Percentiles rank a stretch among this genome's conserved stretches.
Evolutionary conservation across 2,113 vertebrate species (phyloP).

Genomic region (Felis chaus): DNA sequence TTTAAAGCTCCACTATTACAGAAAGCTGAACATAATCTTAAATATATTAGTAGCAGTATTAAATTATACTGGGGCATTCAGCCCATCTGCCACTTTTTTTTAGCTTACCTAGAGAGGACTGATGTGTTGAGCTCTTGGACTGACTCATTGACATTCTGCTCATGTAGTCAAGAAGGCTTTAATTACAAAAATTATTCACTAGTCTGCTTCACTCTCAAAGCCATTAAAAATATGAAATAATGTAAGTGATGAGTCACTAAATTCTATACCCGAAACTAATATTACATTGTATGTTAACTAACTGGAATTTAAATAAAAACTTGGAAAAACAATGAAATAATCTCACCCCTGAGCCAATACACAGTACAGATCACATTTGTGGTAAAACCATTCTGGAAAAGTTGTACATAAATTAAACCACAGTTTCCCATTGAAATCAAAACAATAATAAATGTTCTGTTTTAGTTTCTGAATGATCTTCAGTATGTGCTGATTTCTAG

Average conservation of each 20-base stretch:
- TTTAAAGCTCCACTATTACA: not conserved
- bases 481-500: conserved; percentile 15
- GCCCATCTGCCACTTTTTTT: not conserved
- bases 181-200: conserved; percentile 2
- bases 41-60: not conserved
- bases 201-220: not conserved
- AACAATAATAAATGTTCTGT: conserved; percentile 15
- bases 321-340: not conserved
- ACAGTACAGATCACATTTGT: not conserved
- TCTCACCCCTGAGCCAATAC: not conserved
- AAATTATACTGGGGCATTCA: not conserved
- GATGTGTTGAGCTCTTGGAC: not conserved
- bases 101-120: not conserved
- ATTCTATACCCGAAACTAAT: not conserved
- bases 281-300: not conserved
- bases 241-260: not conserved
- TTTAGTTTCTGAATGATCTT: conserved; percentile 36
- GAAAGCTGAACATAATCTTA: conserved; percentile 18
- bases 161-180: not conserved
- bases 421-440: not conserved
- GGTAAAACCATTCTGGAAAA: conserved; percentile 28
- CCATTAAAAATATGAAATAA: not conserved
- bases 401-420: not conserved
- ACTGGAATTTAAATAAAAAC: not conserved
- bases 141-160: not conserved